Evolutionary conservation across 1,140 invertebrate genomes (phyloP).

Genomic region (Sitophilus oryzae): DNA sequence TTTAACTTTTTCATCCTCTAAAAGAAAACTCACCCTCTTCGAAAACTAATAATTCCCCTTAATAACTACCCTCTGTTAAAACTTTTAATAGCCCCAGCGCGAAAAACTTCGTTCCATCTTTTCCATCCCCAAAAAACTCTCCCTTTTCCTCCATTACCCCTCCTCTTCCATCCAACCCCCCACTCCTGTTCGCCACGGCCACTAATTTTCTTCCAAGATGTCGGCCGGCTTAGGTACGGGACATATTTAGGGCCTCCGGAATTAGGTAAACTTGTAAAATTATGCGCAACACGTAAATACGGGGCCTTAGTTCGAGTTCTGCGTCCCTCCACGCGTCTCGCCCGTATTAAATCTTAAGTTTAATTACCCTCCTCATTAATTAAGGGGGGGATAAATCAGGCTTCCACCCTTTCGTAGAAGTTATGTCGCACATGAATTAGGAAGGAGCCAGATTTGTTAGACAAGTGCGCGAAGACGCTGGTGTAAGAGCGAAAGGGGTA

Average conservation of each 20-base stretch:
- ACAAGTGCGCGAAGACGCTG: background rate
- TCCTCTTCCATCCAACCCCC: conserved; percentile 28
- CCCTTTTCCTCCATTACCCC: too few species aligned
- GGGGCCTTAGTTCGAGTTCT: conserved; percentile 41
- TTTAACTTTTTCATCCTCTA: too few species aligned
- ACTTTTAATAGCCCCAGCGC: too few species aligned
- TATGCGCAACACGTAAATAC: conserved; percentile 46
- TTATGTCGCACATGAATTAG: conserved; percentile 30
- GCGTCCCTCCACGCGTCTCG: conserved; percentile 27
- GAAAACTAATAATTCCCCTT: too few species aligned
- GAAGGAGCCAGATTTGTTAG: conserved; percentile 19
- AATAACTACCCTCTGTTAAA: too few species aligned
- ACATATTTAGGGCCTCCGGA: conserved; percentile 41
- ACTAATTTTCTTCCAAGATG: conserved; percentile 42
- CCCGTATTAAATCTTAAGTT: conserved; percentile 40
- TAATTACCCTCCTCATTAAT: conserved; percentile 41
- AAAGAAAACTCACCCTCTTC: too few species aligned
- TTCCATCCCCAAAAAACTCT: too few species aligned
- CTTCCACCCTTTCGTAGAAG: too few species aligned
- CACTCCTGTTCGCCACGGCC: too few species aligned
- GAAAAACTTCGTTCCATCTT: too few species aligned
- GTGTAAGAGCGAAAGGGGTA: too few species aligned
- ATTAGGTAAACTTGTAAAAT: conserved; percentile 44
- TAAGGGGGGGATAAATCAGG: too few species aligned
- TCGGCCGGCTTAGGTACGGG: conserved; percentile 39